Evolutionary conservation across 1,140 invertebrate species (phyloP).

Genomic region (Lineus longissimus): DNA sequence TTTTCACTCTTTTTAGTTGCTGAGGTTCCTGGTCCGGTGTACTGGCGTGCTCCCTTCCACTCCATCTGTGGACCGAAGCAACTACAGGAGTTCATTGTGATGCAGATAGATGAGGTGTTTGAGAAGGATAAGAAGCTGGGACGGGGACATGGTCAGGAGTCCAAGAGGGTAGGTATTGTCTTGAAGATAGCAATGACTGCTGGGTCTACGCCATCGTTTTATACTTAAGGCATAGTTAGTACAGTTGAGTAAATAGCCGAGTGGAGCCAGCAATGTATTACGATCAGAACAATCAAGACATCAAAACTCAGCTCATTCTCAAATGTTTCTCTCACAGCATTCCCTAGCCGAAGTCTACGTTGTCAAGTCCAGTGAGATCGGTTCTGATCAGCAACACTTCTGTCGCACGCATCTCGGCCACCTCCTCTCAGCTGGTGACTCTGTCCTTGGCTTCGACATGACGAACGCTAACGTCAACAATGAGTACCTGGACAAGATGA

Average conservation of each 20-base stretch:
- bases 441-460: conserved; percentile 87
- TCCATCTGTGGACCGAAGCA: conserved; percentile 87
- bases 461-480: conserved; percentile 88
- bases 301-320: background rate
- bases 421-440: conserved; percentile 87
- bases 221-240: too few species aligned
- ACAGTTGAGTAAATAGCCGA: too few species aligned
- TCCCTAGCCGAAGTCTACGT: conserved; percentile 91
- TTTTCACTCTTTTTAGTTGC: conserved; percentile 63
- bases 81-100: conserved; percentile 87
- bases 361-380: conserved; percentile 82
- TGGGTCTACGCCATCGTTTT: too few species aligned
- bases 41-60: conserved; percentile 82
- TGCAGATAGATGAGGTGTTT: conserved; percentile 84
- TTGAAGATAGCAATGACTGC: too few species aligned
- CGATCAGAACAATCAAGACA: too few species aligned
- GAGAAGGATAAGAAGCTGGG: conserved; percentile 62
- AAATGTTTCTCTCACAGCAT: conserved; percentile 62
- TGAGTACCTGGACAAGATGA: conserved; percentile 73
- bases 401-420: conserved; percentile 88
- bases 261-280: too few species aligned
- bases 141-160: conserved; percentile 23
- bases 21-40: conserved; percentile 75
- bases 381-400: conserved; percentile 58
- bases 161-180: conserved; percentile 43